Percentiles rank a stretch among this genome's conserved stretches.
These are phyloP conservation scores for Drosophila nigromelanica DNA, from an alignment of 1,140 invertebrate species.

Conservation along the genomic window DNA sequence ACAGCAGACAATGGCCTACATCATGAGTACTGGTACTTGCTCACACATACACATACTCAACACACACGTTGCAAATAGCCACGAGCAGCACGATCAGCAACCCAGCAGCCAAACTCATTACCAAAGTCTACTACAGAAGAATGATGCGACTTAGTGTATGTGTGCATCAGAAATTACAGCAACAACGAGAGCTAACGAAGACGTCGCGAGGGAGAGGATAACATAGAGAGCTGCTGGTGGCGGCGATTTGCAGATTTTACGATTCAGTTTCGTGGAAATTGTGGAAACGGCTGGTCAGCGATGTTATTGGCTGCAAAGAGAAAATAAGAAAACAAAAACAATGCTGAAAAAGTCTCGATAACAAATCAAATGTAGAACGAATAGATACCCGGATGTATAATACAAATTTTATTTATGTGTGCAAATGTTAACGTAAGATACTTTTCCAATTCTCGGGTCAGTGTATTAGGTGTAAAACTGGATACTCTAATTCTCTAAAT, in stretches of 20 bases:
- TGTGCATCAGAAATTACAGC: constrained; percentile 4
- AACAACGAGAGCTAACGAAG: constrained; percentile 19
- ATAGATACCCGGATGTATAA: constrained; percentile 35
- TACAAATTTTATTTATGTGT: constrained; percentile 29
- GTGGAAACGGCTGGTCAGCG: constrained; percentile 74
- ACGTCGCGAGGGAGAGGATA: constrained; percentile 16
- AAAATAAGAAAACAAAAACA: constrained; percentile 32
- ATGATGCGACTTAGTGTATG: too few relatives aligned
- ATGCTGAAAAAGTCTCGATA: constrained; percentile 21
- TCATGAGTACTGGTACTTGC: constrained; percentile 17
- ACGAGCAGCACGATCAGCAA: constrained; percentile 2
- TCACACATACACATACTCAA: constrained; percentile 11
- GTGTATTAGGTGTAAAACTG: constrained; percentile 56
- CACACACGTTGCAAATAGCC: constrained; percentile 35
- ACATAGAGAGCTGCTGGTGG: constrained; percentile 45
- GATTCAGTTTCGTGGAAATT: constrained; percentile 80
- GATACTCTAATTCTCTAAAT: constrained; percentile 74
- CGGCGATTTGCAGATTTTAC: constrained; percentile 71
- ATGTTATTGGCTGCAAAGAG: constrained; percentile 25
- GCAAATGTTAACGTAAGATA: not conserved
- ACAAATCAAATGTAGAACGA: too few relatives aligned
- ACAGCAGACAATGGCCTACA: too few relatives aligned
- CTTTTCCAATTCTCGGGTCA: constrained; percentile 13
- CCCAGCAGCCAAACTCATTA: constrained; percentile 7
- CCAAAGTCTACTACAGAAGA: constrained; percentile 4